phyloP scores from a whole-genome alignment of 2,113 vertebrate genomes.

The Arvicanthis niloticus region DNA sequence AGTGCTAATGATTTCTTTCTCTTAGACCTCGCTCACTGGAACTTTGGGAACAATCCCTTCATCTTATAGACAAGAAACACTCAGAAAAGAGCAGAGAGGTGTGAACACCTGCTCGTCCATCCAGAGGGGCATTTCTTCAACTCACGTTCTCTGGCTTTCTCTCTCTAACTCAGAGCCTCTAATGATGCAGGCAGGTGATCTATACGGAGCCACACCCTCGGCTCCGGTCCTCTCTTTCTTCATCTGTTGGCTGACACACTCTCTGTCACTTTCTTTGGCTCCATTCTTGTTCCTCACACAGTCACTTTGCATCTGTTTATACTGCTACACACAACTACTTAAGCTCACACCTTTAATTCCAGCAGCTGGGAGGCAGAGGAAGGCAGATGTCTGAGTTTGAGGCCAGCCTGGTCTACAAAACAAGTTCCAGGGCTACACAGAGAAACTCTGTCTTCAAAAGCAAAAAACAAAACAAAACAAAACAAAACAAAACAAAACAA shows the following conservation, averaged over 20 bases:
- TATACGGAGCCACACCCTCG: neutral
- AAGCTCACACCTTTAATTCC: neutral
- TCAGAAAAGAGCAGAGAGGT: neutral
- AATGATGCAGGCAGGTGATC: neutral
- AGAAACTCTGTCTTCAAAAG: neutral
- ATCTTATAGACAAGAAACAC: neutral
- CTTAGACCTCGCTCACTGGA: neutral
- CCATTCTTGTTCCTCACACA: neutral
- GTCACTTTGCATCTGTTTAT: neutral
- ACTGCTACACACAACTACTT: neutral
- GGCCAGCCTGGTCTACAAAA: neutral
- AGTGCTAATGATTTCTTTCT: conserved; percentile 14
- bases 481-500: neutral
- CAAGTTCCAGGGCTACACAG: neutral
- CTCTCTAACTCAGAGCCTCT: neutral
- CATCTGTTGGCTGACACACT: neutral
- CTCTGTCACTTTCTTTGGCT: neutral
- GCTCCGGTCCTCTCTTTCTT: neutral
- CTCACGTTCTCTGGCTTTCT: neutral
- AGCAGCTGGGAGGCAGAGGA: neutral
- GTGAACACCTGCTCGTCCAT: neutral
- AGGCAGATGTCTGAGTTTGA: neutral
- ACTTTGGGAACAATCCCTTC: neutral
- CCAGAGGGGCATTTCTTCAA: neutral
- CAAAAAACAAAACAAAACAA: neutral